Evolutionary conservation across 2,113 vertebrate genomes (phyloP).

Genomic region (Solenodon paradoxus): DNA sequence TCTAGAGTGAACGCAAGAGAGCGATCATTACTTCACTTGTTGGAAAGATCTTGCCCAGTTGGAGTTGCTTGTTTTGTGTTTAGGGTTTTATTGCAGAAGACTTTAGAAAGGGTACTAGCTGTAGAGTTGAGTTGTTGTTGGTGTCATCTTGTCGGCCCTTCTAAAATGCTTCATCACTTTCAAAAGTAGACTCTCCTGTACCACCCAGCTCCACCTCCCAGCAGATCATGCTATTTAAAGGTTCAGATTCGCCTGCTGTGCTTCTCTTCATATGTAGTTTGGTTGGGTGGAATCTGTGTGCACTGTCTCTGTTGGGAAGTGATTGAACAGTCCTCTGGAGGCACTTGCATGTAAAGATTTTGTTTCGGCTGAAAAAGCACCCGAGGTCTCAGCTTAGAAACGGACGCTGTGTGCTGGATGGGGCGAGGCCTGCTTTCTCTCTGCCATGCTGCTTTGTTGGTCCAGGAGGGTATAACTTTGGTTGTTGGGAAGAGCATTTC

Average conservation of each 20-base stretch:
- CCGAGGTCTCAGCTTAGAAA: background rate
- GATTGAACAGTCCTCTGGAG: slow-evolving; percentile 60
- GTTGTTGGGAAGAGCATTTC: slow-evolving; percentile 82
- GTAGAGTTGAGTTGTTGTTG: background rate
- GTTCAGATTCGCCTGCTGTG: background rate
- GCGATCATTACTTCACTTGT: background rate
- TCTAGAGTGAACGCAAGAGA: background rate
- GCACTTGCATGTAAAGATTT: slow-evolving; percentile 70
- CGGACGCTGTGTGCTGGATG: background rate
- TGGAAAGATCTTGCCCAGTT: background rate
- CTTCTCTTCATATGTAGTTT: background rate
- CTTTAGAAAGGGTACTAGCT: slow-evolving; percentile 14
- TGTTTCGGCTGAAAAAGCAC: slow-evolving; percentile 53
- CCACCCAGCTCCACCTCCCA: background rate
- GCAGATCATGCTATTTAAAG: background rate
- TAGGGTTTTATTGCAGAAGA: background rate
- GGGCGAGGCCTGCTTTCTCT: slow-evolving; percentile 64
- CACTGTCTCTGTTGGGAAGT: background rate
- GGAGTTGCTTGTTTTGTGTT: background rate
- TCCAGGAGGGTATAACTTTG: slow-evolving; percentile 79
- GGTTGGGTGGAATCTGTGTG: slow-evolving; percentile 8
- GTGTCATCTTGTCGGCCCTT: background rate
- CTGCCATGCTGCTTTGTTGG: slow-evolving; percentile 80
- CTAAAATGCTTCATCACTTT: background rate
- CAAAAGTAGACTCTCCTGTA: slow-evolving; percentile 22